Evolutionary conservation across 2,113 vertebrate species (phyloP).

Genomic region (Daubentonia madagascariensis): DNA sequence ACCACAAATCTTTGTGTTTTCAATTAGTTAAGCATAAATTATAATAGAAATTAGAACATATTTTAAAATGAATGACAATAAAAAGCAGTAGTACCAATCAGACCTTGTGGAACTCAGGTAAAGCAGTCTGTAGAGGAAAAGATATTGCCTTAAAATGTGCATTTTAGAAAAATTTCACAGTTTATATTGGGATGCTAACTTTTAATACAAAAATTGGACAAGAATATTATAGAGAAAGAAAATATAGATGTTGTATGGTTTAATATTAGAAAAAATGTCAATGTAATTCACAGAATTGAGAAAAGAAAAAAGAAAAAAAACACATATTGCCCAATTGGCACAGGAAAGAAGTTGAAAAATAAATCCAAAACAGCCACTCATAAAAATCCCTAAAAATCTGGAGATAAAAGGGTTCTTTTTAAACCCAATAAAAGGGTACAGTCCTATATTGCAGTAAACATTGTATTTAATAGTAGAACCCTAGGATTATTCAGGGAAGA

Average conservation of each 20-base stretch:
- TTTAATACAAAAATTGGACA: not conserved
- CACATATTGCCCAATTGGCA: not conserved
- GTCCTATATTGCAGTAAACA: not conserved
- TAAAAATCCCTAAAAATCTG: not conserved
- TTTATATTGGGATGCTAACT: not conserved
- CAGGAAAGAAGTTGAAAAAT: not conserved
- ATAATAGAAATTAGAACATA: not conserved
- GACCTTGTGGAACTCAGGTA: not conserved
- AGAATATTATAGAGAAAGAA: not conserved
- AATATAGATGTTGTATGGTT: not conserved
- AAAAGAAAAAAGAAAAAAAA: not conserved
- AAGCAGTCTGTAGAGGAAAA: not conserved
- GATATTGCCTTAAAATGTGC: not conserved
- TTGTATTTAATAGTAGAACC: not conserved
- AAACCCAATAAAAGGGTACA: not conserved
- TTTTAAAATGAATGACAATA: not conserved
- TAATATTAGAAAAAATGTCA: conserved; percentile 11
- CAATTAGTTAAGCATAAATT: not conserved
- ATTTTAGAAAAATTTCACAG: not conserved
- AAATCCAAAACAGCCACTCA: not conserved
- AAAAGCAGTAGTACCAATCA: not conserved
- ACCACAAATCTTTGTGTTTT: not conserved
- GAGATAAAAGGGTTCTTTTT: not conserved
- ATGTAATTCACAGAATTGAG: not conserved
- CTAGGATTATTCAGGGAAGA: not conserved